Conservation (phyloP, 2,888 invertebrate genomes). For the Synergus laeviventris region DNA sequence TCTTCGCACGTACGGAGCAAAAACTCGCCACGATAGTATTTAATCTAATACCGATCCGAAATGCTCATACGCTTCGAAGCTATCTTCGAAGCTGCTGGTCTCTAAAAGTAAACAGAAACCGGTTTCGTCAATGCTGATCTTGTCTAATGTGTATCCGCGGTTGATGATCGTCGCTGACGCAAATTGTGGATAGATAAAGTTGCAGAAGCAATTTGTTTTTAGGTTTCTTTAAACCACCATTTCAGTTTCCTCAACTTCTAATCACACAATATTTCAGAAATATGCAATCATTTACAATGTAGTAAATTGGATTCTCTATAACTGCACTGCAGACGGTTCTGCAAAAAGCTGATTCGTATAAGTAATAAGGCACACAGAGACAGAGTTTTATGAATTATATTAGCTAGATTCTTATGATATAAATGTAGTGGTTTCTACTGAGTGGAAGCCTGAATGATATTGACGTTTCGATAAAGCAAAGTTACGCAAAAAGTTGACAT, state of each 20-base stretch:
- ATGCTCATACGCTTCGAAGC: constrained; percentile 28
- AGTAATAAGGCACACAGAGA: neutral
- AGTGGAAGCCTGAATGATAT: neutral
- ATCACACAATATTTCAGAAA: constrained; percentile 6
- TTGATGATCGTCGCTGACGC: constrained; percentile 32
- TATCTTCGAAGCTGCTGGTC: constrained; percentile 49
- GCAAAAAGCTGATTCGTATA: neutral
- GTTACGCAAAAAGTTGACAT: neutral
- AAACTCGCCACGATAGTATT: constrained; percentile 33
- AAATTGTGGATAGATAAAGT: constrained; percentile 17
- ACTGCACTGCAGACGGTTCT: neutral
- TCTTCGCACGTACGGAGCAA: constrained; percentile 21
- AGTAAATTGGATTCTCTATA: neutral
- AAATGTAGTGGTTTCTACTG: neutral
- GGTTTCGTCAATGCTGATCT: constrained; percentile 55
- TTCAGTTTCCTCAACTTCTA: neutral
- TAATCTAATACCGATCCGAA: constrained; percentile 38
- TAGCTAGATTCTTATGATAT: neutral
- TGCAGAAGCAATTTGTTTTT: constrained; percentile 24
- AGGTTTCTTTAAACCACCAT: constrained; percentile 1
- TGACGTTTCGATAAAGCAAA: neutral
- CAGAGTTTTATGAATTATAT: neutral
- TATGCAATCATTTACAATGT: neutral
- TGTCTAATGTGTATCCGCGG: constrained; percentile 39
- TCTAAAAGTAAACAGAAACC: constrained; percentile 50